These are phyloP conservation scores for Sphyrna mokarran DNA, from an alignment of 2,113 vertebrate species.

Conservation along the genomic window DNA sequence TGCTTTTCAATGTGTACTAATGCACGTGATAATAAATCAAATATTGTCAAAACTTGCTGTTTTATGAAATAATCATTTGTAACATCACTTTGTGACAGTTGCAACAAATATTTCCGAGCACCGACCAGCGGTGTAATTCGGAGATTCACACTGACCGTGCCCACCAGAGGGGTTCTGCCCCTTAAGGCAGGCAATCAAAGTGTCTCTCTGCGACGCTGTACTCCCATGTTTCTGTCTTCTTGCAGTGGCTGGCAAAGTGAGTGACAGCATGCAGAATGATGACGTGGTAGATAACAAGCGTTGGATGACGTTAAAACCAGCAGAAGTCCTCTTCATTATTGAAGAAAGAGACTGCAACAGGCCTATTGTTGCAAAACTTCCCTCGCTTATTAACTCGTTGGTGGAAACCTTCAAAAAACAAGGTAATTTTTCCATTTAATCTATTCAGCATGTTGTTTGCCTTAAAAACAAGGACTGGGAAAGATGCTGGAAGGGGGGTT, in stretches of 20 bases:
- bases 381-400: constrained; percentile 3
- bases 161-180: no score
- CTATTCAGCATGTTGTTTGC: neutral
- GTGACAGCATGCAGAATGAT: neutral
- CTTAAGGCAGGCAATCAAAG: neutral
- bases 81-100: neutral
- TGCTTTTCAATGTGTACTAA: no score
- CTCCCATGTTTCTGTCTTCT: no score
- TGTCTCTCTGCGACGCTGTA: neutral
- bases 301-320: neutral
- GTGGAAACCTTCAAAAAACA: constrained; percentile 21
- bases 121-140: neutral
- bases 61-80: neutral
- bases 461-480: neutral
- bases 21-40: neutral
- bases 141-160: neutral
- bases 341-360: constrained; percentile 22
- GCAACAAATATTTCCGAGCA: neutral
- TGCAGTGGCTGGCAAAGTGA: neutral
- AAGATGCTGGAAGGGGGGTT: neutral
- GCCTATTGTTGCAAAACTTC: neutral
- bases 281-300: neutral
- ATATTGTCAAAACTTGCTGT: neutral
- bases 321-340: constrained; percentile 20
- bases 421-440: neutral